Evolutionary conservation across 1,140 invertebrate genomes (phyloP), one percentile per base, ranked within the genome.

Genomic region (Mercenaria mercenaria): DNA sequence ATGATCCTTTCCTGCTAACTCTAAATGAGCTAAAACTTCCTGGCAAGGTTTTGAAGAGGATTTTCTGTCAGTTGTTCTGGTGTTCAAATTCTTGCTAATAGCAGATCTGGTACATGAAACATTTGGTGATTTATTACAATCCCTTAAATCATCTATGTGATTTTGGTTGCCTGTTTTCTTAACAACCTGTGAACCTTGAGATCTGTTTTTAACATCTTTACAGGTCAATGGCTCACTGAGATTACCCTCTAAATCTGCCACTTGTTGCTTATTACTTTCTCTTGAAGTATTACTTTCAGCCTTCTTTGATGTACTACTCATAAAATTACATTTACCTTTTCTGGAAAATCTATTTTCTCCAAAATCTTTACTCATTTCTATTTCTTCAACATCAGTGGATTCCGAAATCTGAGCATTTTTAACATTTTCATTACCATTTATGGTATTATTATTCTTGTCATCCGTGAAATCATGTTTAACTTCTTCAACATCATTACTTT

Each of bases 1-100:
- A 52, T 50, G 41, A 67, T 74, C 20, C 26, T 34, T 85, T 74
- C 47, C 69, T 50, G 47, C 18, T 47, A 72, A 26, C 43, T 56
- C 32, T 72, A 50, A 76, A 85, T 85, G 47, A 47, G 26, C 67
- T 37, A 47, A 85, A 56, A 39, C 64, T 85, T 85, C 64, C 83
- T 74, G 83, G 29, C 32, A 50, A 72, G 20, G 29, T 50, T 85
- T 56, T 34, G 29, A 50, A 3, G 47, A 18, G 2, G 41, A 37
- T 85, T 52, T 47, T 52, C 41, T 43, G 64, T 37, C 32, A 80
- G 43, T 59, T 10, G 29, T n/a, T 80, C 56, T 80, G 56, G 50
- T 43, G 18, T 26, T 32, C 43, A 43, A 52, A 23, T 50, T 56
- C 18, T 32, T n/a, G 26, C n/a, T 43, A 39, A 50, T 79, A 50